A percentile compares a stretch with the other conserved stretches of the same genome.
phyloP scores from a whole-genome alignment of 2,113 vertebrate genomes.

The Heterochromis multidens region DNA sequence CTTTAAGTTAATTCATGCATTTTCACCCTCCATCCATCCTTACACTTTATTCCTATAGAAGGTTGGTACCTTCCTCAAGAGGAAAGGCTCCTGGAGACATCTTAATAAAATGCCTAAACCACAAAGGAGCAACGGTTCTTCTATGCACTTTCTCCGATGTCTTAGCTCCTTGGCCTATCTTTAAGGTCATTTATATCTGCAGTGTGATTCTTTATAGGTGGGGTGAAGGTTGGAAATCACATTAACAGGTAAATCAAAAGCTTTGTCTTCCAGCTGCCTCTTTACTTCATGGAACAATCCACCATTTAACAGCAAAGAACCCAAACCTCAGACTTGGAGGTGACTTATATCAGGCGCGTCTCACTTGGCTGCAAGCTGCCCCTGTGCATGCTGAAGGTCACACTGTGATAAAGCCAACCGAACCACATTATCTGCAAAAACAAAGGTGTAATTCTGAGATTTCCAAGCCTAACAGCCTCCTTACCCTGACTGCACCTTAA shows the following conservation, averaged over 20 bases:
- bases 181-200: not conserved
- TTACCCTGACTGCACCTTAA: not conserved
- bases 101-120: not conserved
- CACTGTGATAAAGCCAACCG: rapidly evolving
- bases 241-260: not conserved
- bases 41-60: not conserved
- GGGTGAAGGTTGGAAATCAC: not conserved
- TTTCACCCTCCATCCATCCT: not conserved
- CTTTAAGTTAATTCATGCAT: not conserved
- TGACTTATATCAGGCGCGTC: too few species aligned
- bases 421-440: not conserved
- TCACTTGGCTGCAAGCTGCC: not conserved
- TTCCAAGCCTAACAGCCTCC: rapidly evolving
- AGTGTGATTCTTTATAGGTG: not conserved
- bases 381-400: not conserved
- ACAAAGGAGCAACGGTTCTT: not conserved
- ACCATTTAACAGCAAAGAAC: not conserved
- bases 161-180: not conserved
- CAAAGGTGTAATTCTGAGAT: not conserved
- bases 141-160: not conserved
- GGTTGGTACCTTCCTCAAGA: not conserved
- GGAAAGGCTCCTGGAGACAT: not conserved
- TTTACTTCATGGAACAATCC: not conserved
- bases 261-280: rapidly evolving
- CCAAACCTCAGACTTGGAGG: not conserved